Evolutionary conservation across 2,888 invertebrate species (phyloP), one percentile per base, ranked within the genome.

Genomic region (Axea sp.): DNA sequence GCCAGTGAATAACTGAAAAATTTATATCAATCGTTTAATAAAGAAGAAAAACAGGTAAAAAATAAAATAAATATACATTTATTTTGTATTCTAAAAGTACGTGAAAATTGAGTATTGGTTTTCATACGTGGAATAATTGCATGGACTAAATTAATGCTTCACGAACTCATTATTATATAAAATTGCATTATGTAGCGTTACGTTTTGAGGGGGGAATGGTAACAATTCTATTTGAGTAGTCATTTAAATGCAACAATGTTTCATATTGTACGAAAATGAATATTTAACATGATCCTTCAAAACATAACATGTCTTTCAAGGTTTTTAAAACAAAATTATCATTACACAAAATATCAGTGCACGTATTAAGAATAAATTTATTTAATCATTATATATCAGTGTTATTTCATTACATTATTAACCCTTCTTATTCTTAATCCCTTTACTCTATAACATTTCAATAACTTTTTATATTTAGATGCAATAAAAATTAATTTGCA

Each of bases 301-400:
- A 14, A 7, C 26, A 35, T 26, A 41, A 39, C 22, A 57, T 64
- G 62, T 51, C 41, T 64, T 64, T 64, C 65, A 33, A 49, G 26
- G 12, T 41, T 67, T 57, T 12, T 53, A 49, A 37, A 64, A 19
- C 4, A 31, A 31, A 9, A 12, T 30, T 22, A 55, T 45, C 65
- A 69, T 73, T 72, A 76, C 73, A 76, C 71, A 57, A 68, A 64
- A 71, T 73, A 73, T 74, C 57, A 76, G 67, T 68, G 72, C 76
- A 76, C 76, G 45, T 73, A 76, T 64, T 76, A 72, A 49, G 55
- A 78, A 78, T 77, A 78, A 77, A 78, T 77, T 73, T 77, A 79
- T 76, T 76, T 77, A 75, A 77, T 77, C 77, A 73, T 75, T 60
- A 76, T 35, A n/a, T 9, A n/a, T n/a, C n/a, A n/a, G n/a, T n/a